Conservation (phyloP, 2,113 vertebrate species). For the Corythornis cristatus region DNA sequence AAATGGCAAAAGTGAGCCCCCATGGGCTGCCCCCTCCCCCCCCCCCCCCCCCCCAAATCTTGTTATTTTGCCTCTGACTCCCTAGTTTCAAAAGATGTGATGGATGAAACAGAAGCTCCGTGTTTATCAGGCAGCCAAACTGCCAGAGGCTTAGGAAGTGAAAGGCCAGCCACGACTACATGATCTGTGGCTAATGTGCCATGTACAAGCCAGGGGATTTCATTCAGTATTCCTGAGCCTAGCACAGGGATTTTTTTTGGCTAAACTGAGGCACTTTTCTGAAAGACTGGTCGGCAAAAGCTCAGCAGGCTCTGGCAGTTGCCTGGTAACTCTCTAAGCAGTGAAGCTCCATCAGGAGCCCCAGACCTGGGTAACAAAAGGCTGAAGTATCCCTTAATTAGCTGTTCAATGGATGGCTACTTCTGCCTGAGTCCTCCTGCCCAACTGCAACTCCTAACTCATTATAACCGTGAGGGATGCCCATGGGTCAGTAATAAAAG, state of each 20-base stretch:
- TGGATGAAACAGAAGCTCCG: background rate
- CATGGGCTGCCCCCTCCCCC: too few relatives aligned
- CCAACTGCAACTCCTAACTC: background rate
- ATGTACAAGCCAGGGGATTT: fast-evolving
- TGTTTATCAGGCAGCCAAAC: background rate
- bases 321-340: background rate
- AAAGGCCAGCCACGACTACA: background rate
- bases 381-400: constrained; percentile 18
- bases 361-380: background rate
- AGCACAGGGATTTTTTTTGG: background rate
- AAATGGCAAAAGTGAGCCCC: too few relatives aligned
- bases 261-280: background rate
- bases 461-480: background rate
- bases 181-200: background rate
- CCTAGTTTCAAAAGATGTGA: background rate
- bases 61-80: background rate
- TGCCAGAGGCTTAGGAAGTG: background rate
- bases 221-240: background rate
- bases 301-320: background rate
- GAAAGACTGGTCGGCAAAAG: background rate
- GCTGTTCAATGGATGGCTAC: background rate
- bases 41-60: too few relatives aligned
- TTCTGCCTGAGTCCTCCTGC: background rate
- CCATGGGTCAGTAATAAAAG: background rate
- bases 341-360: background rate